Evolutionary conservation across 2,113 vertebrate species (phyloP).

Genomic region (Fulmarus glacialis): DNA sequence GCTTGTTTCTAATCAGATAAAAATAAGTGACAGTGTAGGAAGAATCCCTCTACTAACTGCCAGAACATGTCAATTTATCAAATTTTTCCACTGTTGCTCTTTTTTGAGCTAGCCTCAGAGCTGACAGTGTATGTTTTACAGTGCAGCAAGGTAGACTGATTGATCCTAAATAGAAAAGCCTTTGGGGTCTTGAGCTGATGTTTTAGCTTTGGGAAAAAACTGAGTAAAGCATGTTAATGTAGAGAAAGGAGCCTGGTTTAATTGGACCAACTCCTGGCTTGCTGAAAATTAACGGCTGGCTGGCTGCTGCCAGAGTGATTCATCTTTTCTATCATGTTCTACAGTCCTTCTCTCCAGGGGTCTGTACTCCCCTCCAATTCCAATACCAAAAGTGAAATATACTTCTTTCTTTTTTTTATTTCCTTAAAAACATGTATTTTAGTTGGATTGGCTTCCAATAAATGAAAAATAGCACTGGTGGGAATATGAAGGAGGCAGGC

Average conservation of each 20-base stretch:
- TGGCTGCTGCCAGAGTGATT: slow-evolving; percentile 66
- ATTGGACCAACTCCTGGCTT: slow-evolving; percentile 67
- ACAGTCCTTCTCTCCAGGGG: slow-evolving; percentile 62
- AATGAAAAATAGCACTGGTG: slow-evolving; percentile 56
- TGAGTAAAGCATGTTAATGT: slow-evolving; percentile 62
- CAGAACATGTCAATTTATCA: slow-evolving; percentile 64
- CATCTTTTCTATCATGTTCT: slow-evolving; percentile 67
- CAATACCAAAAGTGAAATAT: slow-evolving; percentile 47
- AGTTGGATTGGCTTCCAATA: slow-evolving; percentile 43
- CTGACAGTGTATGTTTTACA: slow-evolving; percentile 63
- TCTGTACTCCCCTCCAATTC: slow-evolving; percentile 66
- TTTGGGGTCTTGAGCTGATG: slow-evolving; percentile 59
- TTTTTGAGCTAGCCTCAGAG: slow-evolving; percentile 38
- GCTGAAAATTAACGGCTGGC: slow-evolving; percentile 67
- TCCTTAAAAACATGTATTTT: slow-evolving; percentile 53
- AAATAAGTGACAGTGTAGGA: slow-evolving; percentile 62
- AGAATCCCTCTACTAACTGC: slow-evolving; percentile 39
- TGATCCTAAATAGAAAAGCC: slow-evolving; percentile 69
- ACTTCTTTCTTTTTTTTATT: not conserved
- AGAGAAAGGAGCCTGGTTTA: slow-evolving; percentile 60
- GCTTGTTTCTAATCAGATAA: slow-evolving; percentile 56
- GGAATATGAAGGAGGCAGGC: slow-evolving; percentile 20
- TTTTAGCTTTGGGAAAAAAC: slow-evolving; percentile 25
- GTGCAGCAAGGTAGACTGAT: slow-evolving; percentile 66
- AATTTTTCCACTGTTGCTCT: slow-evolving; percentile 56